Conservation (phyloP, 2,888 invertebrate genomes). For the Drosophila paranaensis region DNA sequence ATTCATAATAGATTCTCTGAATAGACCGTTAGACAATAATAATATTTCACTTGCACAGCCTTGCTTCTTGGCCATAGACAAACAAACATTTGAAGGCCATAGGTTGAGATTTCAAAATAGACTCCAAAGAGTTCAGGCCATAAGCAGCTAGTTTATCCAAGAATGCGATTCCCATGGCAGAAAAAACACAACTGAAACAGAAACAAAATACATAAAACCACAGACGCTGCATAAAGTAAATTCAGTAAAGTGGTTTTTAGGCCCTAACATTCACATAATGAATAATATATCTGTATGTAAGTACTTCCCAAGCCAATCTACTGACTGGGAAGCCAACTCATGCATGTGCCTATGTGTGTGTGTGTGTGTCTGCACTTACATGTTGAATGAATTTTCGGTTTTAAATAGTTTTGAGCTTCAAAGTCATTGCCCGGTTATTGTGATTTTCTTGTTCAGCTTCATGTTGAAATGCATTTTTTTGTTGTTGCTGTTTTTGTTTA, state of each 20-base stretch:
- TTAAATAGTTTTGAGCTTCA: slow-evolving; percentile 19
- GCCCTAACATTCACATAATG: slow-evolving; percentile 2
- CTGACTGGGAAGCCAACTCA: slow-evolving; percentile 3
- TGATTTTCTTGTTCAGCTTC: slow-evolving; percentile 13
- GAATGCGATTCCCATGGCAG: slow-evolving; percentile 2
- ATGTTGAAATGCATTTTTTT: slow-evolving; percentile 26
- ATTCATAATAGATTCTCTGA: not conserved
- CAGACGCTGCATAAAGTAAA: slow-evolving; percentile 4
- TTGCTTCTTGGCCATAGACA: slow-evolving; percentile 2
- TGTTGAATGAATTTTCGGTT: slow-evolving; percentile 22
- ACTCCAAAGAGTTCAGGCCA: slow-evolving; percentile 8
- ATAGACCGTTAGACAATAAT: not conserved
- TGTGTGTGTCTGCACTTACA: not conserved
- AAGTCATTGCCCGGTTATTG: slow-evolving; percentile 40
- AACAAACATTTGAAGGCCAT: slow-evolving; percentile 4
- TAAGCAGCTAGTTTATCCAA: slow-evolving; percentile 5
- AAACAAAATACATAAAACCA: slow-evolving; percentile 3
- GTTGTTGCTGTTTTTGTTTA: slow-evolving; percentile 6
- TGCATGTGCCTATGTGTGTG: no score
- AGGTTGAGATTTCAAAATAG: slow-evolving; percentile 4
- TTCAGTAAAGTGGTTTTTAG: not conserved
- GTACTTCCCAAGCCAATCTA: slow-evolving; percentile 10
- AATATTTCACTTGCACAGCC: slow-evolving; percentile 2
- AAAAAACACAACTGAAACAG: not conserved
- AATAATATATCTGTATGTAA: slow-evolving; percentile 3